Evolutionary conservation across 1,140 invertebrate species (phyloP), one percentile per base, ranked within the genome.

Genomic region (Anadara kagoshimensis): DNA sequence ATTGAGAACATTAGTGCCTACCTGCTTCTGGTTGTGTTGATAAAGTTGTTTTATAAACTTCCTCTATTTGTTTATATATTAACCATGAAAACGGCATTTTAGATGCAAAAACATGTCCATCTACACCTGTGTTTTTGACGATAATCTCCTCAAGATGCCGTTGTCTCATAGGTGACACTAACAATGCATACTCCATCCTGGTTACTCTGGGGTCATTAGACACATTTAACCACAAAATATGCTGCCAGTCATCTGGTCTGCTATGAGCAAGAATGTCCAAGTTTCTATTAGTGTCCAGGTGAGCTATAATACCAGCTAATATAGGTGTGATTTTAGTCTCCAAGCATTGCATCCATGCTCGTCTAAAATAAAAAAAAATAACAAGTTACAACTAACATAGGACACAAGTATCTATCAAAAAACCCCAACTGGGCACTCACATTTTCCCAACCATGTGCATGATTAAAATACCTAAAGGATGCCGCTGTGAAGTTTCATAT

Each of bases 281-380:
- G 68, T 85, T 85, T 36, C 53, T 54, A 73, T 85, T 82, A 12
- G 78, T 83, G 63, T 86, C 84, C 24, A 81, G 58, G 54, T 73
- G 78, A 14, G 84, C 80, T 36, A 85, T 75, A 47, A 83, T 78
- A 14, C 72, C 80, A 49, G 83, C 80, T 43, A 86, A 62, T 29
- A 83, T 59, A 5, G 84, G 83, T 20, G 76, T 78, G 1, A 84
- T 68, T 64, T 81, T 82, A 12, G 72, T 70, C 66, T 83, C 81
- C 24, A 85, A 49, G 65, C 74, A 82, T 53, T 83, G 82, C 26
- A 58, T 62, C 59, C 73, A 70, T 1, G 79, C 45, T 14, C 69
- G 72, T 43, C 81, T 80, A 36, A 36, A 36, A 36, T 36, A 36
- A 36, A 2, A 36, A n/a, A 36, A 2, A 36, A 36, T 36, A 36